phyloP scores from a whole-genome alignment of 2,797 vertebrate genomes.

The Masticophis lateralis region DNA sequence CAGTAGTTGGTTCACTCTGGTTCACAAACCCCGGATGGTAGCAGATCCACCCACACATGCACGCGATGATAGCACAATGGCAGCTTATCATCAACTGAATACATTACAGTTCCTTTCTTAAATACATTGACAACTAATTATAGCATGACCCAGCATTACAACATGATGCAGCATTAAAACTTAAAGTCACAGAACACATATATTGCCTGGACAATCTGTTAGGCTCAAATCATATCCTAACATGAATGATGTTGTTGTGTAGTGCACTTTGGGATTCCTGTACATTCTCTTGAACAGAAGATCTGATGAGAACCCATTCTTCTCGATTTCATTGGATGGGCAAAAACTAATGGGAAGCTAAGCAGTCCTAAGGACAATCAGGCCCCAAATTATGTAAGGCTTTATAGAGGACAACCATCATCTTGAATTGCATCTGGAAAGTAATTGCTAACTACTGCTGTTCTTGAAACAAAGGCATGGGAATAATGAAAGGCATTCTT shows the following conservation, averaged over 20 bases:
- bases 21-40: too few species aligned
- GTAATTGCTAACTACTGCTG: background rate
- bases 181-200: too few species aligned
- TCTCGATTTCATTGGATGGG: background rate
- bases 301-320: background rate
- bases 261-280: background rate
- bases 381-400: background rate
- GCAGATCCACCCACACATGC: too few species aligned
- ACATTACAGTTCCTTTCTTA: too few species aligned
- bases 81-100: too few species aligned
- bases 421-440: background rate
- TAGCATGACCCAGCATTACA: too few species aligned
- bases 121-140: too few species aligned
- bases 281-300: background rate
- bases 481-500: background rate
- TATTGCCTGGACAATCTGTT: too few species aligned
- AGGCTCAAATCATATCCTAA: too few species aligned
- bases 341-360: background rate
- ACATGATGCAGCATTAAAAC: too few species aligned
- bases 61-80: too few species aligned
- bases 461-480: background rate
- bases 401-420: background rate
- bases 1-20: too few species aligned
- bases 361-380: background rate
- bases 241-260: background rate